Base-by-base conservation (phyloP, 2,113 vertebrate genomes). In the Microtus richardsoni region DNA sequence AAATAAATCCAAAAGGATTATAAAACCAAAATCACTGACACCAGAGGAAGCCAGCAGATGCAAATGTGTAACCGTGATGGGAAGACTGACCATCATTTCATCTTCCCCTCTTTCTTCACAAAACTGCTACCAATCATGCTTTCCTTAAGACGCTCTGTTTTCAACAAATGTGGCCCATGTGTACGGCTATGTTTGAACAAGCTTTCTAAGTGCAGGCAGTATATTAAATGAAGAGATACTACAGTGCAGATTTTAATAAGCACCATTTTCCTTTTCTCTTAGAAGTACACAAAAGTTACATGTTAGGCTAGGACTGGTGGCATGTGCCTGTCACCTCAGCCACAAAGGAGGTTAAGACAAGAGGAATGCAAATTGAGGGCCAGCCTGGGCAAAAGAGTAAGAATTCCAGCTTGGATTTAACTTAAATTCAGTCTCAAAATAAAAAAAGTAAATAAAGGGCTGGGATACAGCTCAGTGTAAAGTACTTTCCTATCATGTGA, bases 1-100 rank as follows among this genome's bases (percentile, higher is more conserved):
- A 86, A 93, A 21, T 93, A 83, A 95, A 41, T 82, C 26, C 88
- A 22, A 58, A 80, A 74, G 68, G 33, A 89, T 44, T 64, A 62
- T 12, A 91, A 84, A 91, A 64, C 16, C 58, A 82, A 82, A 74
- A 44, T 62, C 77, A 79, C 26, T 5, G 78, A 58, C 10, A 58
- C 79, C 47, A 74, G 44, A 89, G 39, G 95, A 91, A 74, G 4
- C 87, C 0, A 89, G 73, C 0, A 12, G 33, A 33, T 66, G 0
- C n/a, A 89, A 82, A 89, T 33, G 13, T 70, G 30, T 33, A 64
- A 94, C 16, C 84, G 21, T 88, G 41, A 84, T 3, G 44, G 14
- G 24, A 92, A 84, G 39, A 88, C 73, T 9, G 24, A 79, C 49
- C n/a, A 7, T 66, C 73, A 66, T 66, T 58, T 11, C 7, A 87